phyloP scores from a whole-genome alignment of 2,888 invertebrate genomes.

The Drosophila greeni region DNA sequence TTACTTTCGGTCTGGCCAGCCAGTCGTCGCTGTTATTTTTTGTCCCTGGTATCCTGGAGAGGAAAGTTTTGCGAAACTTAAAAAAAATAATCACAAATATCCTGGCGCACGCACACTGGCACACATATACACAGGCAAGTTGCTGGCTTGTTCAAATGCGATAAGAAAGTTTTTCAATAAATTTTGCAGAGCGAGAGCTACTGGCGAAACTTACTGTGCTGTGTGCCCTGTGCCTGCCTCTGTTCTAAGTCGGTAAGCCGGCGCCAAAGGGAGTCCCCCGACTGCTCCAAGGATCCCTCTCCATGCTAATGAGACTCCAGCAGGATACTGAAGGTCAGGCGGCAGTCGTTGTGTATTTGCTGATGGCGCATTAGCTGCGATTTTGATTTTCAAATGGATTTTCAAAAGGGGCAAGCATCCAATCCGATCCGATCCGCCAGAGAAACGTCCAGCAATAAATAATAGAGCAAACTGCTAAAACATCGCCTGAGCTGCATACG shows the following conservation, averaged over 20 bases:
- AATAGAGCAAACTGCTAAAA: slow-evolving; percentile 71
- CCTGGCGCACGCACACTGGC: slow-evolving; percentile 37
- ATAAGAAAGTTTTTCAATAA: slow-evolving; percentile 75
- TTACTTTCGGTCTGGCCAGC: slow-evolving; percentile 40
- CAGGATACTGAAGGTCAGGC: slow-evolving; percentile 57
- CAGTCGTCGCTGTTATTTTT: slow-evolving; percentile 31
- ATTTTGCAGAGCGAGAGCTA: slow-evolving; percentile 62
- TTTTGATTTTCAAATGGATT: slow-evolving; percentile 67
- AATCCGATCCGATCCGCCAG: slow-evolving; percentile 35
- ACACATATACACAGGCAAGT: slow-evolving; percentile 35
- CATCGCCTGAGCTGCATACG: slow-evolving; percentile 68
- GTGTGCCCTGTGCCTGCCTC: slow-evolving; percentile 3
- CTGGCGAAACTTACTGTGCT: slow-evolving; percentile 59
- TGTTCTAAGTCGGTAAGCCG: slow-evolving; percentile 65
- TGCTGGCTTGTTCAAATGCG: slow-evolving; percentile 60
- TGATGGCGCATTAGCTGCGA: slow-evolving; percentile 70
- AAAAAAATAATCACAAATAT: slow-evolving; percentile 58
- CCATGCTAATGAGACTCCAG: slow-evolving; percentile 59
- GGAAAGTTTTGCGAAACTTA: slow-evolving; percentile 61
- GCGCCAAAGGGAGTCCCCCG: slow-evolving; percentile 32
- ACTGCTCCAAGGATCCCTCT: background rate
- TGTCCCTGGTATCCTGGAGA: slow-evolving; percentile 28
- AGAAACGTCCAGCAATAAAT: slow-evolving; percentile 67
- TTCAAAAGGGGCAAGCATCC: slow-evolving; percentile 17
- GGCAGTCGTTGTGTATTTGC: slow-evolving; percentile 56